phyloP scores from a whole-genome alignment of 2,888 invertebrate species.

The Caenorhabditis sinica region DNA sequence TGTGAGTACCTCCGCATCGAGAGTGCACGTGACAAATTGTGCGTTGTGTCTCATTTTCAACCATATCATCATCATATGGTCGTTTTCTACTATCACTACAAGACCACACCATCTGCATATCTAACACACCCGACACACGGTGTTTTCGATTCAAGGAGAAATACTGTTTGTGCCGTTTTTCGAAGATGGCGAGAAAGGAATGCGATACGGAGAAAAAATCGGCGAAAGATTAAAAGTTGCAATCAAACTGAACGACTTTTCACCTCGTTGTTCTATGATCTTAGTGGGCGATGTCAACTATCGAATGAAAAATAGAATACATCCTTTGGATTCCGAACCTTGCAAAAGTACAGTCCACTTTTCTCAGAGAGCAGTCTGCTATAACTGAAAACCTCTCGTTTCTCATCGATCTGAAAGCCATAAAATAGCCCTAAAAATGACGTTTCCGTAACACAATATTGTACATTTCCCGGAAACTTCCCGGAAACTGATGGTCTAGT shows the following conservation, averaged over 20 bases:
- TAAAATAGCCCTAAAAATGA: conserved; percentile 5
- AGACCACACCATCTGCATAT: conserved; percentile 37
- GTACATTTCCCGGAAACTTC: conserved; percentile 35
- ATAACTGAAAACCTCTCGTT: not conserved
- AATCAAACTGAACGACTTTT: conserved; percentile 12
- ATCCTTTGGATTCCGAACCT: no score
- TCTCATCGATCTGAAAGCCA: conserved; percentile 1
- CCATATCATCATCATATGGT: conserved; percentile 41
- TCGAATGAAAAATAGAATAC: not conserved
- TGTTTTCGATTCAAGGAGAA: conserved; percentile 22
- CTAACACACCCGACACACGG: conserved; percentile 3
- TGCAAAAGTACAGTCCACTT: not conserved
- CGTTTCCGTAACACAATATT: not conserved
- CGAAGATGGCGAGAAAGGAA: conserved; percentile 36
- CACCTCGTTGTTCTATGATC: not conserved
- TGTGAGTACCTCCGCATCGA: conserved; percentile 12
- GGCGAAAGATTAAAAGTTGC: conserved; percentile 13
- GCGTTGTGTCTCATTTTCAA: conserved; percentile 24
- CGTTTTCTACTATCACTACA: conserved; percentile 33
- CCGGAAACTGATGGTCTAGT: conserved; percentile 41
- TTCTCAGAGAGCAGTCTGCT: not conserved
- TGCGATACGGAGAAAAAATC: conserved; percentile 11
- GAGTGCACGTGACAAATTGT: conserved; percentile 48
- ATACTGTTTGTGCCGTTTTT: conserved; percentile 46
- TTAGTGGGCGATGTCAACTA: not conserved